Base-by-base conservation (phyloP, 2,888 invertebrate species). In the Colletes collaris region DNA sequence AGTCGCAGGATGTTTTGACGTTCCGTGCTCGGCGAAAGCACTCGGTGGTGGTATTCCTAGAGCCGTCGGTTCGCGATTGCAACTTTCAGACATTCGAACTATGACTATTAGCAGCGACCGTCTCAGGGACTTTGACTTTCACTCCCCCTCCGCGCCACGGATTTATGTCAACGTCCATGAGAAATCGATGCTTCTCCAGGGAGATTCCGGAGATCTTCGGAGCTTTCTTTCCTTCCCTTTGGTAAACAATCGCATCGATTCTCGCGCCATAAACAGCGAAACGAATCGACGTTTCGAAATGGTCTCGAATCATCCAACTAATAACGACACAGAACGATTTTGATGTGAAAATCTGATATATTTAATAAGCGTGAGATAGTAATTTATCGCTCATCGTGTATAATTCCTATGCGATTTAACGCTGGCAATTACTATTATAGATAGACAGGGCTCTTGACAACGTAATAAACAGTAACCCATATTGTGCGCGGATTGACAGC, bases 231-330 rank as follows among this genome's bases (percentile, higher is more conserved):
- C 49, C 52, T 5, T 44, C 16, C 37, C 53, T 53, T 59, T 8
- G 55, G 60, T 70, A 78, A 79, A 79, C 63, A 78, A 70, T 37
- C 46, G 71, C 79, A 78, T 78, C 78, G 64, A 79, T 79, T 70
- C 60, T 49, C 11, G 59, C 13, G 52, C 52, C 49, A 19, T n/a
- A 59, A 58, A n/a, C 35, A 37, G 50, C 49, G 70, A 70, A 52
- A 44, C 59, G 65, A 65, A 69, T 27, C 62, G 60, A 70, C 70
- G 60, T 13, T 70, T 46, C 27, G 27, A 27, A 27, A 27, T 27
- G 27, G 27, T 27, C 27, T 27, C 27, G 27, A 27, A 27, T 27
- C 27, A 27, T 27, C 27, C 27, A 2, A 27, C 27, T 27, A 27
- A 27, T 27, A 27, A 27, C 27, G 27, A 27, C 27, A 27, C 27